Percentiles rank a stretch among this genome's conserved stretches.
phyloP scores from a whole-genome alignment of 2,797 vertebrate genomes.

The Catostomus latipinnis region DNA sequence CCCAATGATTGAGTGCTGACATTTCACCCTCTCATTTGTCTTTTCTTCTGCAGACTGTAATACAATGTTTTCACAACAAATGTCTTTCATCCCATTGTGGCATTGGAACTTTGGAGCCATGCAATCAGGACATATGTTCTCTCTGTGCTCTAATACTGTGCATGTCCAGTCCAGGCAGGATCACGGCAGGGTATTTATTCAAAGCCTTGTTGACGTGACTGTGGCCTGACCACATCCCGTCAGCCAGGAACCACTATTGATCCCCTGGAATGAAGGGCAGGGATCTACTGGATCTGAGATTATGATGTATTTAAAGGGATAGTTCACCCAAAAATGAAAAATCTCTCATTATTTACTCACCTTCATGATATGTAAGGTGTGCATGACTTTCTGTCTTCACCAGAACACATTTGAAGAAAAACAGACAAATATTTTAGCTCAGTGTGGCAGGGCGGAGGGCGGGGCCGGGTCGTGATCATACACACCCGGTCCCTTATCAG shows the following conservation, averaged over 20 bases:
- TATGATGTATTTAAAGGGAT: not conserved
- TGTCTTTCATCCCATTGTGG: conserved; percentile 29
- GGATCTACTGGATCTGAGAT: conserved; percentile 25
- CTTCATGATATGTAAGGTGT: not conserved
- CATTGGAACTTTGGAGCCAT: conserved; percentile 27
- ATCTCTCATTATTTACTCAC: too few relatives aligned
- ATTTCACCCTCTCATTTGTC: conserved; percentile 41
- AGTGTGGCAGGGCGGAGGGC: too few relatives aligned
- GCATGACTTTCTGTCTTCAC: too few relatives aligned
- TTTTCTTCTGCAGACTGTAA: conserved; percentile 4
- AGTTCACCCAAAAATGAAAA: not conserved
- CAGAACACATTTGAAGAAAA: too few relatives aligned
- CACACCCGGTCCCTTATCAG: too few relatives aligned
- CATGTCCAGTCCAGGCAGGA: conserved; percentile 35
- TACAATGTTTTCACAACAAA: conserved; percentile 6
- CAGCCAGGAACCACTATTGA: conserved; percentile 17
- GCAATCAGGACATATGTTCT: conserved; percentile 49
- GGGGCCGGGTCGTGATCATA: too few relatives aligned
- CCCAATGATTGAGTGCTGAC: conserved; percentile 33
- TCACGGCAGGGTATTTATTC: conserved; percentile 50
- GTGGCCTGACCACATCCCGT: conserved; percentile 2
- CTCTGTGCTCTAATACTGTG: conserved; percentile 40
- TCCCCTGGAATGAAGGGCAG: conserved; percentile 17
- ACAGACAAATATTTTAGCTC: too few relatives aligned
- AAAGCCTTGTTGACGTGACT: conserved; percentile 44